Evolutionary conservation across 2,888 invertebrate genomes (phyloP).

Genomic region (Pasiphila rectangulata): DNA sequence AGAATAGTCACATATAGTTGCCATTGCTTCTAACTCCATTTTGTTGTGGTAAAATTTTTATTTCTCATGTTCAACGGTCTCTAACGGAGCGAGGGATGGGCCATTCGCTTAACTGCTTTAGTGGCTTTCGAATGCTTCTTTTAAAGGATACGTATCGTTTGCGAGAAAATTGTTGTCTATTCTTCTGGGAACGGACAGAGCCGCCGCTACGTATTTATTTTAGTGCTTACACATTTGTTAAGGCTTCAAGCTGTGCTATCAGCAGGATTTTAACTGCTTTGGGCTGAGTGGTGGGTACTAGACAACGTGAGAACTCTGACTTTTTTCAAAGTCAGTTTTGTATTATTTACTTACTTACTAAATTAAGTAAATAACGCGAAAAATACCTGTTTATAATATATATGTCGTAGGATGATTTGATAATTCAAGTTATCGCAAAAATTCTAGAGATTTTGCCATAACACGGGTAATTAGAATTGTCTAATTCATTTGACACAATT

Average conservation of each 20-base stretch:
- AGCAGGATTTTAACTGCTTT: background rate
- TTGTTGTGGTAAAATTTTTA: conserved; percentile 34
- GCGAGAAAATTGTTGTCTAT: conserved; percentile 11
- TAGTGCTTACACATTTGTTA: conserved; percentile 3
- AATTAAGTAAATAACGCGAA: too few relatives aligned
- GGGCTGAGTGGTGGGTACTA: background rate
- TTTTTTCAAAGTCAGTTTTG: too few relatives aligned
- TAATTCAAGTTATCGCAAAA: too few relatives aligned
- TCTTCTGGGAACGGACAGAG: conserved; percentile 4
- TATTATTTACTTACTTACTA: too few relatives aligned
- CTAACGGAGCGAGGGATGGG: conserved; percentile 27
- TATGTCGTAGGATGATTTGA: too few relatives aligned
- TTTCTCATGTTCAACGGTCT: conserved; percentile 24
- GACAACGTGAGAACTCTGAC: background rate
- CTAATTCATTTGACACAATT: too few relatives aligned
- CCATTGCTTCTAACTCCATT: conserved; percentile 16
- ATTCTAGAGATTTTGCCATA: too few relatives aligned
- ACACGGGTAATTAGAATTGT: too few relatives aligned
- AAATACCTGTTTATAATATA: too few relatives aligned
- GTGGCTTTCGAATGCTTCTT: conserved; percentile 20
- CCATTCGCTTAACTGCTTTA: conserved; percentile 32
- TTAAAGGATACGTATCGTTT: conserved; percentile 19
- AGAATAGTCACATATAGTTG: too few relatives aligned
- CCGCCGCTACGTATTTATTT: conserved; percentile 5
- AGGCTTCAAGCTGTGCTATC: background rate